Conservation (phyloP, 2,113 vertebrate species). For the Caretta caretta region DNA sequence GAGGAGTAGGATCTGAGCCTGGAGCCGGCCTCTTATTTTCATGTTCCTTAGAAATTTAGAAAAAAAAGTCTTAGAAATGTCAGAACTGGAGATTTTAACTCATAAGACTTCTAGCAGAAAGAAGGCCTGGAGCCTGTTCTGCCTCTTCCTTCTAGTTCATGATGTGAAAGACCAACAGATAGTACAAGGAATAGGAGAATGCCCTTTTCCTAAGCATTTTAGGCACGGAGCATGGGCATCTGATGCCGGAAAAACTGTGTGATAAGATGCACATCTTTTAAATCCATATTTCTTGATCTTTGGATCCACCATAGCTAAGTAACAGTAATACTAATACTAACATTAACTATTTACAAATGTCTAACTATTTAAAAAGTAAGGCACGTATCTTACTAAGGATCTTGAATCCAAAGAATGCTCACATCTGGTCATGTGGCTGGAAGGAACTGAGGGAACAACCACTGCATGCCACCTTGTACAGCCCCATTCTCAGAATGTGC, state of each 20-base stretch:
- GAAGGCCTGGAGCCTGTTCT: background rate
- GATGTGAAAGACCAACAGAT: background rate
- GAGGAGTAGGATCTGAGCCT: background rate
- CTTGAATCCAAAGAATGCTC: background rate
- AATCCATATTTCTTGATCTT: background rate
- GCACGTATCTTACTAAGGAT: no score
- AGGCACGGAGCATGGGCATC: background rate
- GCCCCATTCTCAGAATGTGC: background rate
- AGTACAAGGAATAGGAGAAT: background rate
- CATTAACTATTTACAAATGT: background rate
- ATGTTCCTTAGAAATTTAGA: background rate
- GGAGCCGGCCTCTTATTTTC: background rate
- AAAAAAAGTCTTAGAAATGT: background rate
- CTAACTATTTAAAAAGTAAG: background rate
- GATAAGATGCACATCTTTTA: background rate
- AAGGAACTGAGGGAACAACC: background rate
- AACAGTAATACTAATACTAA: background rate
- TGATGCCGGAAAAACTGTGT: background rate
- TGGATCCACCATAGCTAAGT: background rate
- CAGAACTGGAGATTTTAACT: background rate
- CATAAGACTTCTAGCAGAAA: background rate
- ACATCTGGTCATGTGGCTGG: background rate
- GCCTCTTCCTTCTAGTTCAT: background rate
- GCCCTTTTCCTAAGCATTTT: background rate
- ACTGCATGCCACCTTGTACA: background rate